A percentile compares a stretch with the other conserved stretches of the same genome.
Conservation (phyloP, 2,888 invertebrate species). For the Brachypterus glaber region DNA sequence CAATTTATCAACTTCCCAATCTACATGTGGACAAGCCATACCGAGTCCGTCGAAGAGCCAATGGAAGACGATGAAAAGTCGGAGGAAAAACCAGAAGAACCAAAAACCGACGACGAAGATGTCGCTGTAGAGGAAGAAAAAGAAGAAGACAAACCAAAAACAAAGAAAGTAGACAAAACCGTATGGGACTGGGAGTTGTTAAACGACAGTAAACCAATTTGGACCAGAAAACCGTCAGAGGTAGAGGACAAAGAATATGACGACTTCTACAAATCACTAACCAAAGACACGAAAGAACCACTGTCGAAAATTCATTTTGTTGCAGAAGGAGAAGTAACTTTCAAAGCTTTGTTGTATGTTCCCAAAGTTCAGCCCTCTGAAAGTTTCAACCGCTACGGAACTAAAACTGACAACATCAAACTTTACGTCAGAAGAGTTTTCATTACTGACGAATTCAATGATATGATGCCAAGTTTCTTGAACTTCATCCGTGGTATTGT, state of each 20-base stretch:
- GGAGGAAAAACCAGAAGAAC: conserved; percentile 48
- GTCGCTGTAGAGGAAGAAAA: conserved; percentile 64
- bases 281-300: conserved; percentile 79
- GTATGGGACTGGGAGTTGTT: conserved; percentile 97
- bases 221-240: conserved; percentile 86
- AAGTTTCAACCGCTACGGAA: conserved; percentile 92
- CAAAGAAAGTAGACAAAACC: conserved; percentile 84
- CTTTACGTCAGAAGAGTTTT: conserved; percentile 96
- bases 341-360: conserved; percentile 91
- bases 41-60: conserved; percentile 66
- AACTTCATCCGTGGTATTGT: conserved; percentile 94
- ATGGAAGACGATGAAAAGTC: conserved; percentile 43
- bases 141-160: conserved; percentile 64
- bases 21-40: conserved; percentile 75
- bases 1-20: conserved; percentile 99
- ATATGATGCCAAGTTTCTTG: conserved; percentile 98
- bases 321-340: conserved; percentile 98
- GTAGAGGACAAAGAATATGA: conserved; percentile 83
- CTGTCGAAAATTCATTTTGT: conserved; percentile 88
- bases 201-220: conserved; percentile 96
- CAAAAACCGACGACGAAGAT: conserved; percentile 47
- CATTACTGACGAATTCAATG: conserved; percentile 98
- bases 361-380: conserved; percentile 87
- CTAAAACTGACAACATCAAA: conserved; percentile 89
- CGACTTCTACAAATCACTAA: conserved; percentile 91